Base-by-base conservation (phyloP, 2,113 vertebrate genomes). In the Ardeotis arabs region DNA sequence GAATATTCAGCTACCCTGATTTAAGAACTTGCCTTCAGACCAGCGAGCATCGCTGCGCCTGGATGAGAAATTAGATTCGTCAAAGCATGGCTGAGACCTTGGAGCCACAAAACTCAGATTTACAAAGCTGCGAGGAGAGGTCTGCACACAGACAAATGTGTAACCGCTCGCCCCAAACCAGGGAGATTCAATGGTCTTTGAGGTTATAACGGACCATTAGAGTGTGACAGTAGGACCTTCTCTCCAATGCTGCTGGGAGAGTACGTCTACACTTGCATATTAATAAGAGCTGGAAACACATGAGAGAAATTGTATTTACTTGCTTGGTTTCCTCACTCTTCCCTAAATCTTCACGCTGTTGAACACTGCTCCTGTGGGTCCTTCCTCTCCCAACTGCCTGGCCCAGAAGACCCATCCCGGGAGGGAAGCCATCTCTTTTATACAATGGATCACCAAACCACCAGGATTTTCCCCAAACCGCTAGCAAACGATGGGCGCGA, bases 1-100 rank as follows among this genome's bases (percentile, higher is more conserved):
- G 89, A 95, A 94, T 68, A 96, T 79, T 69, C 22, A 19, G 69
- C 77, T 80, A 55, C 74, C 53, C 77, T 84, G 69, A 62, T 82
- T 87, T 87, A 92, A 78, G 64, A 67, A 66, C 56, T 60, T 67
- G 64, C 75, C 76, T 64, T 63, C 3, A 12, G 79, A 90, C 27
- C 2, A 0, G 8, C 1, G 18, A 93, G 66, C 74, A 95, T 74
- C 81, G 14, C 35, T 8, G 21, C 0, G 1, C 24, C 67, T 37
- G 88, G 39, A 53, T 67, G 86, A 92, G 80, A 41, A 87, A 74
- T 33, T 25, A 52, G 67, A 56, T 59, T 64, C 44, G 52, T 84
- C 90, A 72, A 64, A 92, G 73, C 53, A 12, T 22, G 47, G 52
- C 62, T 3, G 14, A 81, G 60, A 44, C 68, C 56, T 90, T 84